phyloP scores from a whole-genome alignment of 2,113 vertebrate genomes.

The Mesembrinibis cayennensis region DNA sequence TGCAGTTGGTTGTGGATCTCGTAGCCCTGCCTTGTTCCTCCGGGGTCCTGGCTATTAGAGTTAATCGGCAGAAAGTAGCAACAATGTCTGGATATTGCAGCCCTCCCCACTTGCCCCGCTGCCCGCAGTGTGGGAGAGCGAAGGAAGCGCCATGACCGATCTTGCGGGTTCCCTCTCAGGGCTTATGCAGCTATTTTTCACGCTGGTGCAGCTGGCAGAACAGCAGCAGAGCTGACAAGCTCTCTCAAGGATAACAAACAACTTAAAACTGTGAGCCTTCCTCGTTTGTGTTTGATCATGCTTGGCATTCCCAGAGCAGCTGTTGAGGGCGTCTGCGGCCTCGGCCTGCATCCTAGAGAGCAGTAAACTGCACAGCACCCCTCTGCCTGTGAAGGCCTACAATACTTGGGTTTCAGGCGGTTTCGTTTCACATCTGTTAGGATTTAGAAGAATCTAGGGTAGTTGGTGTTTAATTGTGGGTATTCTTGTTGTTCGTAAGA shows the following conservation, averaged over 20 bases:
- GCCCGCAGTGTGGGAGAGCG: neutral
- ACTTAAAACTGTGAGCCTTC: neutral
- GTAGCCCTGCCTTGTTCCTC: neutral
- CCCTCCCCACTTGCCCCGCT: neutral
- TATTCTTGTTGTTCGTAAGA: conserved; percentile 11
- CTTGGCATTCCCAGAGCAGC: conserved; percentile 23
- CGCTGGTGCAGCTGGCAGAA: neutral
- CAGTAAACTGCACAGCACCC: neutral
- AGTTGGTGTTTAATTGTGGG: conserved; percentile 5
- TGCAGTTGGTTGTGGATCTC: neutral
- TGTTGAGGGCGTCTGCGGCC: neutral
- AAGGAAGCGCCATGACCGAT: neutral
- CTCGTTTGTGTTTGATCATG: neutral
- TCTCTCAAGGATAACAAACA: neutral
- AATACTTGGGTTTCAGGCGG: neutral
- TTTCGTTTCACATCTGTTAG: conserved; percentile 12
- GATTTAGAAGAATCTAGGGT: conserved; percentile 14
- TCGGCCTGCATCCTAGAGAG: neutral
- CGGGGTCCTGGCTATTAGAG: neutral
- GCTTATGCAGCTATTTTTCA: neutral
- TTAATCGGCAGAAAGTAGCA: neutral
- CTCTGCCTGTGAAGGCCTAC: neutral
- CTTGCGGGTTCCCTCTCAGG: neutral
- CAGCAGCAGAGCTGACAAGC: neutral
- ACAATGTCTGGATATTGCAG: neutral